Evolutionary conservation across 1,140 invertebrate species (phyloP), one percentile per base, ranked within the genome.

Genomic region (Araneus ventricosus): DNA sequence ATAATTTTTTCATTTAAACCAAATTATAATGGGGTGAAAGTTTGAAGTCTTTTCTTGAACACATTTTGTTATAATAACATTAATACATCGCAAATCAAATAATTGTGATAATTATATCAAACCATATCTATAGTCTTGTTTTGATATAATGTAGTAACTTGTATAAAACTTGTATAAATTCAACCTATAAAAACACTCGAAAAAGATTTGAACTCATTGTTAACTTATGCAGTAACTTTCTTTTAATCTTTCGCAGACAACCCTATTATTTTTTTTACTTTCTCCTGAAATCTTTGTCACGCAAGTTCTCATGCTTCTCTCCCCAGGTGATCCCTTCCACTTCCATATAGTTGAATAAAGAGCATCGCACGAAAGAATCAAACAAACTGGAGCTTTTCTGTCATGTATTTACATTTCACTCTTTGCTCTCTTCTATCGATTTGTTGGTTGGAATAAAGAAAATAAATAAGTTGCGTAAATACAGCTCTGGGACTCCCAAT

Each of bases 401-500:
- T 27, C 4, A 37, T 14, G 30, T 34, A 70, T 70, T 70, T 70
- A 17, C 30, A 30, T 70, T 70, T 70, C 30, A 34, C 67, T 70
- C 27, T 70, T 1, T 3, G 0, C 14, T 70, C 2, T 30, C 17
- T 70, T 70, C 27, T 17, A 70, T 70, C 67, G 67, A 70, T 70
- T 70, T 34, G 8, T 70, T 34, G 14, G 67, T 4, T 34, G 2
- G n/a, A 27, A 27, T 4, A 27, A 70, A 34, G 2, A 70, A 30
- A 70, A 70, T 27, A 70, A 70, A 70, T 70, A 70, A 70, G 7
- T 30, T 70, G n/a, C 7, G 30, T 70, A 70, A 70, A 70, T 70
- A 70, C 67, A 30, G 8, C 67, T 0, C 67, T 70, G 27, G 27
- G 17, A 30, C n/a, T 30, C 17, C 67, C 30, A 27, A 8, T 70